Conservation (phyloP, 1,140 invertebrate genomes). For the Drosophila malerkotliana region DNA sequence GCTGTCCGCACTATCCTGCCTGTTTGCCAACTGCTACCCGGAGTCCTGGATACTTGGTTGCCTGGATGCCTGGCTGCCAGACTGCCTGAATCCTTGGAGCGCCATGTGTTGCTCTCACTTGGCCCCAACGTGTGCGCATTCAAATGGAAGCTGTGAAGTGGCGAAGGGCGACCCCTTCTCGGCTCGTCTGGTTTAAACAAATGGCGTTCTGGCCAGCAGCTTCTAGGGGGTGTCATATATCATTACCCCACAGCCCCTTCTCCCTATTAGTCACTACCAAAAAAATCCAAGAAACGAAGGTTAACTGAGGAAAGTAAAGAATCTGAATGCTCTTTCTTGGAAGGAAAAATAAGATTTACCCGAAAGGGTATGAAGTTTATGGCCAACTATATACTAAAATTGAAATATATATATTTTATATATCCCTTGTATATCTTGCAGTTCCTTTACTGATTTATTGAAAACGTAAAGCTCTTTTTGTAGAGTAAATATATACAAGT, state of each 20-base stretch:
- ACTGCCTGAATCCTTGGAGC: conserved; percentile 27
- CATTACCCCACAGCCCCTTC: conserved; percentile 50
- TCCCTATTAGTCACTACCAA: conserved; percentile 10
- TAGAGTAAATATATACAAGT: conserved; percentile 33
- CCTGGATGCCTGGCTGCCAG: neutral
- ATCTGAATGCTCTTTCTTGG: conserved; percentile 12
- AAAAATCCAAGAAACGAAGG: conserved; percentile 15
- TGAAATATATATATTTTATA: neutral
- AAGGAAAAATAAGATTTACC: neutral
- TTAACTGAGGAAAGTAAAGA: neutral
- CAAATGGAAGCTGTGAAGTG: conserved; percentile 77
- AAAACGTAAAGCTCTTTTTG: neutral
- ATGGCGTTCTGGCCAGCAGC: conserved; percentile 72
- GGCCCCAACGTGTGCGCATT: conserved; percentile 65
- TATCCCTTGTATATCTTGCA: too few relatives aligned
- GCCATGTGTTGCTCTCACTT: conserved; percentile 72
- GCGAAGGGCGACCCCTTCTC: conserved; percentile 22
- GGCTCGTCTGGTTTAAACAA: conserved; percentile 65
- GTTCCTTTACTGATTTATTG: too few relatives aligned
- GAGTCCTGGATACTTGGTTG: conserved; percentile 2
- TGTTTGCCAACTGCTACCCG: conserved; percentile 6
- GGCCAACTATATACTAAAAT: neutral
- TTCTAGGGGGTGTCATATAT: conserved; percentile 76
- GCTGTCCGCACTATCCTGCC: conserved; percentile 47
- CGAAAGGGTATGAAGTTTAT: neutral